These are phyloP conservation scores for Drosophila borborema DNA, from an alignment of 2,888 invertebrate species.

Conservation along the genomic window DNA sequence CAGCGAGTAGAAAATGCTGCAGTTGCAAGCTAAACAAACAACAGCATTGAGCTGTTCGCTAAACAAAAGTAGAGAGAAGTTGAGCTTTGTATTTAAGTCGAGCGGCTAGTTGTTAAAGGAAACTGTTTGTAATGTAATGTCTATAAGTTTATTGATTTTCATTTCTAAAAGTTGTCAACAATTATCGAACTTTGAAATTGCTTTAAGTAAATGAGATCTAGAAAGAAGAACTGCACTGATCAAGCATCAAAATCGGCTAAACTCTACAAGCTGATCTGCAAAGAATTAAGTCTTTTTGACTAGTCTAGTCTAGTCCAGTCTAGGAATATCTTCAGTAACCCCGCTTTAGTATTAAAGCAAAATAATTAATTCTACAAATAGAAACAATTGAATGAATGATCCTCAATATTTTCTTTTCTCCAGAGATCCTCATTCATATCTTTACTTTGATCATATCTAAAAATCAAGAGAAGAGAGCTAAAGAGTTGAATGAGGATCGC, in stretches of 20 bases:
- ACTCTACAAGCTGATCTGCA: too few species aligned
- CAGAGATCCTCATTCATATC: too few species aligned
- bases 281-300: too few species aligned
- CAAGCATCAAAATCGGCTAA: neutral
- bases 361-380: too few species aligned
- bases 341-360: too few species aligned
- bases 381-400: too few species aligned
- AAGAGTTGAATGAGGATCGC: too few species aligned
- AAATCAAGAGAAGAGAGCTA: too few species aligned
- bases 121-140: neutral
- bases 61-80: neutral
- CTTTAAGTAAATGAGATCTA: neutral
- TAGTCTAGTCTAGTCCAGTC: too few species aligned
- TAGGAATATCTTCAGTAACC: too few species aligned
- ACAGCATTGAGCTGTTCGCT: neutral
- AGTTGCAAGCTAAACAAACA: neutral
- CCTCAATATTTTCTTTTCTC: too few species aligned
- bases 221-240: neutral
- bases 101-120: rapidly evolving
- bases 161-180: neutral
- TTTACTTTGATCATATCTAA: too few species aligned
- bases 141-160: neutral
- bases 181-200: neutral
- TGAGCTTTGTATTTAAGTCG: neutral
- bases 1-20: constrained; percentile 5